Conservation (phyloP, 2,888 invertebrate species). For the Sminthurides aquaticus region DNA sequence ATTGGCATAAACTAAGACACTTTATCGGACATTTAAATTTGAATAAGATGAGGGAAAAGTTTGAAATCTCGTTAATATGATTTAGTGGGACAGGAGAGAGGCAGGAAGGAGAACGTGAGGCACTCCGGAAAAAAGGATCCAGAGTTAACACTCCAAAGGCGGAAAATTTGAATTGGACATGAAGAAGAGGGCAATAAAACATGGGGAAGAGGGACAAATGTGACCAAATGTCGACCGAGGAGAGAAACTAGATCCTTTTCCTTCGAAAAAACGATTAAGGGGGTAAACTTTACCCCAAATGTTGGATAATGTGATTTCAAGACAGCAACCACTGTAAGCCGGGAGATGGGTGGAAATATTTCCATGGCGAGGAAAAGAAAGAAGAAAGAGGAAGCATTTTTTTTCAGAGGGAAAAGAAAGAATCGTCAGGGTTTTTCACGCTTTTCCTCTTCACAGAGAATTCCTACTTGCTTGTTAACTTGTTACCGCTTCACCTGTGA, state of each 20-base stretch:
- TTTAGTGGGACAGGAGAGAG: neutral
- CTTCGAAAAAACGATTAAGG: neutral
- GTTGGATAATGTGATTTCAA: neutral
- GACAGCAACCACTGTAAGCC: too few species aligned
- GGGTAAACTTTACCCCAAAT: neutral
- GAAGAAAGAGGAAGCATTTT: too few species aligned
- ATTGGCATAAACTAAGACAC: neutral
- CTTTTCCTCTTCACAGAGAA: too few species aligned
- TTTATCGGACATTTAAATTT: neutral
- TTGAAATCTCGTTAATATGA: slow-evolving; percentile 18
- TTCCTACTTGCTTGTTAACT: too few species aligned
- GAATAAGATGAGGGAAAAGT: slow-evolving; percentile 5
- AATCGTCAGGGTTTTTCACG: too few species aligned
- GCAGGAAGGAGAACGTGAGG: neutral
- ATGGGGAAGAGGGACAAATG: slow-evolving; percentile 19
- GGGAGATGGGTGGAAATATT: too few species aligned
- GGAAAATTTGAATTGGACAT: slow-evolving; percentile 17
- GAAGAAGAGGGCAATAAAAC: slow-evolving; percentile 20
- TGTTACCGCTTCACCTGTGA: too few species aligned
- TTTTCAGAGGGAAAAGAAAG: too few species aligned
- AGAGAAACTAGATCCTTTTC: neutral
- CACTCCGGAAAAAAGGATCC: neutral
- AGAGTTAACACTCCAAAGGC: slow-evolving; percentile 13
- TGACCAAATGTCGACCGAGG: slow-evolving; percentile 14
- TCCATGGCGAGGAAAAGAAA: too few species aligned